Evolutionary conservation across 2,113 vertebrate genomes (phyloP), one percentile per base, ranked within the genome.

Genomic region (Baryphthengus martii): DNA sequence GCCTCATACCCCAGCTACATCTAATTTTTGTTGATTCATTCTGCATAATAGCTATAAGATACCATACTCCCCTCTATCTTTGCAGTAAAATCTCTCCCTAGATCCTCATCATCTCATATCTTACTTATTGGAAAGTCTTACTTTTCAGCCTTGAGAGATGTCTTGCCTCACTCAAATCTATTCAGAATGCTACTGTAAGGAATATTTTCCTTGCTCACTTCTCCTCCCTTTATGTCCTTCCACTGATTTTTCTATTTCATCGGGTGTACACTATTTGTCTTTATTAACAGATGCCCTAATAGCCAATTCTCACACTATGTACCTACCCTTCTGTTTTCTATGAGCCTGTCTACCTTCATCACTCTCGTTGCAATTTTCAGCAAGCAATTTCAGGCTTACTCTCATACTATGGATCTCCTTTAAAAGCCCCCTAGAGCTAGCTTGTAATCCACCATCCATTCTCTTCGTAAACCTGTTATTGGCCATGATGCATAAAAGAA

Each of bases 11-110:
- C 13, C 21, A 70, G 47, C 13, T 74, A 59, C 24, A 76, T 85
- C 67, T 85, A 90, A 90, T 67, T 95, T 88, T 90, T 93, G 85
- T 93, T 95, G 67, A 95, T 91, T 85, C 88, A 88, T 94, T 96
- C 75, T 88, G 42, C 85, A 55, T 94, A 86, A 95, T 76, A 93
- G 37, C 67, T 83, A 17, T 86, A 95, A 83, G 71, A 93, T 67
- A 94, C 40, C 35, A 77, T 90, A 74, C 62, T 93, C 24, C 26
- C 85, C 87, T 82, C 89, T 91, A n/a, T 20, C 84, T 91, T 6
- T 73, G 55, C 3, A 50, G 81, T 65, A 76, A 82, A 95, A 97
- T 94, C 16, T 79, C 49, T 93, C 94, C 91, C 91, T 88, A 66
- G 91, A 45, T 89, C 33, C 91, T 91, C 93, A 80, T 96, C 37